A percentile compares a stretch with the other conserved stretches of the same genome.
phyloP scores from a whole-genome alignment of 2,888 invertebrate species.

The Abscondita cerata region DNA sequence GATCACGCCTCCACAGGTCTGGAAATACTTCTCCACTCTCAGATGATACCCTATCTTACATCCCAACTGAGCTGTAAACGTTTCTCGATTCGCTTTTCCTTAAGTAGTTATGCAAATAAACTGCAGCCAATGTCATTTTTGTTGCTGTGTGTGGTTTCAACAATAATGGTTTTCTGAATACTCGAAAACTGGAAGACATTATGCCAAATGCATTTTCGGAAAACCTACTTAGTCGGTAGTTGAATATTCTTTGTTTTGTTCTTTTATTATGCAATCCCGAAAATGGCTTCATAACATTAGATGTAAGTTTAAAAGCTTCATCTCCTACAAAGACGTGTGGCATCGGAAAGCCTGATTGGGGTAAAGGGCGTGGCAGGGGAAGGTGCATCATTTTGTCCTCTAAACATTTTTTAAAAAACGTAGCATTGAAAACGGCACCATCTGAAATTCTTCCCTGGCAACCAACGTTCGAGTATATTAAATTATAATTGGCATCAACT shows the following conservation, averaged over 20 bases:
- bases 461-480: not conserved
- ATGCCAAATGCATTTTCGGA: not conserved
- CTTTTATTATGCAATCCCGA: not conserved
- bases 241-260: not conserved
- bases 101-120: not conserved
- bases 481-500: not conserved
- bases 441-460: not conserved
- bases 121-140: not conserved
- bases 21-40: not conserved
- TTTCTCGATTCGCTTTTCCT: not conserved
- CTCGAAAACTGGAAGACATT: not conserved
- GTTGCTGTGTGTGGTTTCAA: not conserved
- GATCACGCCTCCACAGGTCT: not conserved
- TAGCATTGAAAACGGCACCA: not conserved
- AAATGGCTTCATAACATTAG: not conserved
- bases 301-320: not conserved
- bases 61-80: not conserved
- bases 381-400: not conserved
- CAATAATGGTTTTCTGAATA: not conserved
- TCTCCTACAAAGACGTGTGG: not conserved
- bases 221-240: not conserved
- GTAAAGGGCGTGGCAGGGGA: not conserved
- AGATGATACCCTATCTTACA: not conserved
- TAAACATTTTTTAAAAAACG: not conserved
- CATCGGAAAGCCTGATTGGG: not conserved